These are phyloP conservation scores for Drosophila parvula DNA, from an alignment of 1,140 invertebrate species.

Conservation along the genomic window DNA sequence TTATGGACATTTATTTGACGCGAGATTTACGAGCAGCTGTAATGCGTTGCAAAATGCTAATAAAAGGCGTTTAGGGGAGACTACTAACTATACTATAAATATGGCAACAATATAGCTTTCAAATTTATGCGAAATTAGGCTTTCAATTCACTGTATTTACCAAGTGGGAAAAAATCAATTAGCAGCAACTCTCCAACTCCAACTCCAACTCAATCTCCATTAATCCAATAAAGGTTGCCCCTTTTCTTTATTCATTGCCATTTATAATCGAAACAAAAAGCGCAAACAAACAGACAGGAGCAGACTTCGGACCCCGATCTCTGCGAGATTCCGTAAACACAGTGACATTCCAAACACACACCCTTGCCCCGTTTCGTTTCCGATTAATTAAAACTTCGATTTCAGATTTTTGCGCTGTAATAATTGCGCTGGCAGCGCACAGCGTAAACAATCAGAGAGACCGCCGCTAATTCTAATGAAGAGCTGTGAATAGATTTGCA, in stretches of 20 bases:
- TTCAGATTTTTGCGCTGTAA: constrained; percentile 56
- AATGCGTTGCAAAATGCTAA: constrained; percentile 24
- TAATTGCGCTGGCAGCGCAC: constrained; percentile 54
- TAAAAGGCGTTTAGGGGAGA: constrained; percentile 18
- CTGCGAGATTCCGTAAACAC: constrained; percentile 39
- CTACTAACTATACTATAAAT: neutral
- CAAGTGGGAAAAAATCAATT: constrained; percentile 57
- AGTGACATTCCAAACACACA: constrained; percentile 39
- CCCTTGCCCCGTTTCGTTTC: neutral
- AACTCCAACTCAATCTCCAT: constrained; percentile 5
- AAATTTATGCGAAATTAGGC: neutral
- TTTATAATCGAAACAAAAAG: constrained; percentile 31
- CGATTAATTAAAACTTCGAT: constrained; percentile 53
- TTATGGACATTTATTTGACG: constrained; percentile 80
- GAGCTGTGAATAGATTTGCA: constrained; percentile 77
- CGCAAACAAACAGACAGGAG: constrained; percentile 26
- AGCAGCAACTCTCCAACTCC: constrained; percentile 10
- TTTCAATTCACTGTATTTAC: neutral
- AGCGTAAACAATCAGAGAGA: constrained; percentile 64
- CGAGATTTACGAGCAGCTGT: constrained; percentile 63
- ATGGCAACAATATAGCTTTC: neutral
- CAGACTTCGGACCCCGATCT: constrained; percentile 21
- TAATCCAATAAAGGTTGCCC: constrained; percentile 44
- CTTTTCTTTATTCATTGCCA: constrained; percentile 24
- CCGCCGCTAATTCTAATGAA: constrained; percentile 69